Evolutionary conservation across 2,888 invertebrate species (phyloP).

Genomic region (Hypercompe scribonia): DNA sequence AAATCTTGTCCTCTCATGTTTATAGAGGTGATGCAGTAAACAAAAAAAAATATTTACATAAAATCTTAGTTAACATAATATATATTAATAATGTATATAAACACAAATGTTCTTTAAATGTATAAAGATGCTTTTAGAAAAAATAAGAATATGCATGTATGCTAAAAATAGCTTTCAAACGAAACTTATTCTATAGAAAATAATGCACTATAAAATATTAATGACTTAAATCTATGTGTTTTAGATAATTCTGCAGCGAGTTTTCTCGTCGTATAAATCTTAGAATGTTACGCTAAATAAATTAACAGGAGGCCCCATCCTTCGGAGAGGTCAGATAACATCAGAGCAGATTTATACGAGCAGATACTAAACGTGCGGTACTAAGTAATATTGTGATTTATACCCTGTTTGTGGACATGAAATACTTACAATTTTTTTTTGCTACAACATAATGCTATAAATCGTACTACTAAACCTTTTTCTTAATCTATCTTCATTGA

Average conservation of each 20-base stretch:
- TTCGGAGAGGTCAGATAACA: constrained; percentile 63
- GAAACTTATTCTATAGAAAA: constrained; percentile 3
- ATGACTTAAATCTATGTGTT: constrained; percentile 26
- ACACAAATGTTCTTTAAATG: too few relatives aligned
- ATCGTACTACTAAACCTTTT: neutral
- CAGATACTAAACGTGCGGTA: constrained; percentile 50
- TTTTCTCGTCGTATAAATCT: constrained; percentile 53
- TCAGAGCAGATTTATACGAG: constrained; percentile 66
- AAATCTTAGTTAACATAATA: too few relatives aligned
- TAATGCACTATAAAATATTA: constrained; percentile 15
- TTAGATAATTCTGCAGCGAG: constrained; percentile 24
- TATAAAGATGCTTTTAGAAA: neutral
- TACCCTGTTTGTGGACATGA: constrained; percentile 9
- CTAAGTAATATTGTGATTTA: constrained; percentile 35
- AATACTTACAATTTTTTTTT: constrained; percentile 5
- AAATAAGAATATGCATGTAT: neutral
- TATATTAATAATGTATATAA: too few relatives aligned
- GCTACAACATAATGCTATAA: neutral
- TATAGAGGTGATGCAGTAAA: neutral
- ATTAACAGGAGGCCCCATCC: constrained; percentile 57
- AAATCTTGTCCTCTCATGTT: neutral
- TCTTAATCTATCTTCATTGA: neutral
- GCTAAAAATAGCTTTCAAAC: neutral
- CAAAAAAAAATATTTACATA: neutral
- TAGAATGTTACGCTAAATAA: constrained; percentile 62